These are phyloP conservation scores for Laothoe populi DNA, from an alignment of 2,888 invertebrate species.

Conservation along the genomic window DNA sequence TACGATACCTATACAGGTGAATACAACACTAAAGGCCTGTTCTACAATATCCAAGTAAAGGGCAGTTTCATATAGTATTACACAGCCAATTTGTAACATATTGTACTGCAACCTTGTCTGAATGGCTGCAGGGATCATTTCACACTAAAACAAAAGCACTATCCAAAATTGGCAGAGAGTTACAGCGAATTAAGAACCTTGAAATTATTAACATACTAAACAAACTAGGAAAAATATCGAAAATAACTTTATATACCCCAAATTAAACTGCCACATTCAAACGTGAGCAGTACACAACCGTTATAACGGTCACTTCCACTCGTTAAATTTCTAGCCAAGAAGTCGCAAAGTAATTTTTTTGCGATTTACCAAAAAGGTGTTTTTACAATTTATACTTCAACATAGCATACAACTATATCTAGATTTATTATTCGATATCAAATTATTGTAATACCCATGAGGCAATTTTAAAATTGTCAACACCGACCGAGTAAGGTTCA, in stretches of 20 bases:
- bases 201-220: too few species aligned
- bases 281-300: too few species aligned
- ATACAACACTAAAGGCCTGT: neutral
- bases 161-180: neutral
- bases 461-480: neutral
- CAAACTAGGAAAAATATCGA: too few species aligned
- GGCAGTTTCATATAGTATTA: neutral
- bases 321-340: too few species aligned
- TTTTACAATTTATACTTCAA: too few species aligned
- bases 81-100: neutral
- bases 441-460: neutral
- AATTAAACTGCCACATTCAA: too few species aligned
- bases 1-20: constrained; percentile 8
- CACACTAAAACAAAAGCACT: neutral
- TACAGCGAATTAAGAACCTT: neutral
- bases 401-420: too few species aligned
- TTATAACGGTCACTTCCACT: too few species aligned
- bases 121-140: neutral
- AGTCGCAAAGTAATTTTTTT: too few species aligned
- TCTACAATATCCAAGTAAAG: neutral
- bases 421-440: too few species aligned
- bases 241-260: too few species aligned
- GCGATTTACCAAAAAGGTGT: too few species aligned
- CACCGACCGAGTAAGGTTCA: neutral
- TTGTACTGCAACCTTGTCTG: neutral